phyloP scores from a whole-genome alignment of 1,140 invertebrate genomes.

The Rhyacophila brunnea region DNA sequence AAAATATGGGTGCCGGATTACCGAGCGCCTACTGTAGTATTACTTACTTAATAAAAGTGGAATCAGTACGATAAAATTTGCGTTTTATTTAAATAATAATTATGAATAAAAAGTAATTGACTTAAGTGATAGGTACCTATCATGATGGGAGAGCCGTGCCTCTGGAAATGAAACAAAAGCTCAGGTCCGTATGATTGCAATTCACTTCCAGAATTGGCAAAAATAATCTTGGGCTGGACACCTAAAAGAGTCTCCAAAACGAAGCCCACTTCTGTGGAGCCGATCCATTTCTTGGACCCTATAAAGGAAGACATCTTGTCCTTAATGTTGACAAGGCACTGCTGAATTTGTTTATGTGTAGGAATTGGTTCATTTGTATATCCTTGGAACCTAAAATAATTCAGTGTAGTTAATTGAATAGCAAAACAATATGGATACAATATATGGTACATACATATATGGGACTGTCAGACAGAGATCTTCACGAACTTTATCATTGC shows the following conservation, averaged over 20 bases:
- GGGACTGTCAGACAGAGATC: too few species aligned
- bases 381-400: conserved; percentile 77
- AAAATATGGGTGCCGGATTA: too few species aligned
- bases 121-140: conserved; percentile 67
- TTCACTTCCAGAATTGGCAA: conserved; percentile 81
- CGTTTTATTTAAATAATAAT: background rate
- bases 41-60: background rate
- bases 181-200: conserved; percentile 77
- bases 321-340: conserved; percentile 90
- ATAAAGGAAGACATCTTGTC: conserved; percentile 90
- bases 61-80: too few species aligned
- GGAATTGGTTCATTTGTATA: conserved; percentile 84
- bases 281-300: conserved; percentile 94
- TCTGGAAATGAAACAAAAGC: conserved; percentile 86
- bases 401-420: too few species aligned
- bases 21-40: too few species aligned
- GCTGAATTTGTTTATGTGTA: conserved; percentile 85
- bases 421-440: too few species aligned
- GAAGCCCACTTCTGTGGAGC: conserved; percentile 95
- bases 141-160: conserved; percentile 96
- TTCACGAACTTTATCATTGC: too few species aligned
- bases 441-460: too few species aligned
- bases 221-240: conserved; percentile 80
- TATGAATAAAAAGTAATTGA: too few species aligned
- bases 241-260: conserved; percentile 81